Evolutionary conservation across 2,888 invertebrate genomes (phyloP).

Genomic region (Holacanthella duospinosa): DNA sequence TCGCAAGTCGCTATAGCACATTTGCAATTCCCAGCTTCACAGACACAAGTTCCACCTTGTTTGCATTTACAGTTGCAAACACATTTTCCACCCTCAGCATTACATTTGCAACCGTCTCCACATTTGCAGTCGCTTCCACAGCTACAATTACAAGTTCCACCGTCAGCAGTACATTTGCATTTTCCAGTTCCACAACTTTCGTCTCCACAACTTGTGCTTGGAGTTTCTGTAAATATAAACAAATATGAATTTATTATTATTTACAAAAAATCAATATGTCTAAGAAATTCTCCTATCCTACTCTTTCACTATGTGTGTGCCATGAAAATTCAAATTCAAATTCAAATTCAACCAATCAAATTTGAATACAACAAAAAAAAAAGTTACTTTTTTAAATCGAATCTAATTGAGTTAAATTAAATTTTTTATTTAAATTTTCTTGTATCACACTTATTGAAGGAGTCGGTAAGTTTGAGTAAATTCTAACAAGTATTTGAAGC

Average conservation of each 20-base stretch:
- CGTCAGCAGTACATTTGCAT: not conserved
- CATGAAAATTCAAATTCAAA: too few species aligned
- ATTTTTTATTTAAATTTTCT: too few species aligned
- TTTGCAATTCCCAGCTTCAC: slow-evolving; percentile 43
- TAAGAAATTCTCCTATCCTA: too few species aligned
- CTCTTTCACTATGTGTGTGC: too few species aligned
- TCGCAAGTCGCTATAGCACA: slow-evolving; percentile 39
- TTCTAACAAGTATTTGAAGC: too few species aligned
- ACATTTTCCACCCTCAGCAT: not conserved
- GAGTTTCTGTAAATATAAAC: not conserved
- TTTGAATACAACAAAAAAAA: not conserved
- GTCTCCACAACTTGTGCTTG: not conserved
- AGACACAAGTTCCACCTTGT: not conserved
- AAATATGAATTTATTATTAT: not conserved
- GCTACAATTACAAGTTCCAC: not conserved
- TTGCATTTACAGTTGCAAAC: not conserved
- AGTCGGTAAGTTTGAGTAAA: too few species aligned
- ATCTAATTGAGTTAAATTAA: too few species aligned
- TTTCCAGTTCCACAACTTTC: slow-evolving; percentile 2
- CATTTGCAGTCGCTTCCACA: slow-evolving; percentile 46
- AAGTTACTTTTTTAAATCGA: not conserved
- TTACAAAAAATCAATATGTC: too few species aligned
- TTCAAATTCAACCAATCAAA: too few species aligned
- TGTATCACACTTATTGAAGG: too few species aligned
- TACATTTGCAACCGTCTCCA: slow-evolving; percentile 42